Evolutionary conservation across 2,888 invertebrate genomes (phyloP).

Genomic region (Trissolcus japonicus): DNA sequence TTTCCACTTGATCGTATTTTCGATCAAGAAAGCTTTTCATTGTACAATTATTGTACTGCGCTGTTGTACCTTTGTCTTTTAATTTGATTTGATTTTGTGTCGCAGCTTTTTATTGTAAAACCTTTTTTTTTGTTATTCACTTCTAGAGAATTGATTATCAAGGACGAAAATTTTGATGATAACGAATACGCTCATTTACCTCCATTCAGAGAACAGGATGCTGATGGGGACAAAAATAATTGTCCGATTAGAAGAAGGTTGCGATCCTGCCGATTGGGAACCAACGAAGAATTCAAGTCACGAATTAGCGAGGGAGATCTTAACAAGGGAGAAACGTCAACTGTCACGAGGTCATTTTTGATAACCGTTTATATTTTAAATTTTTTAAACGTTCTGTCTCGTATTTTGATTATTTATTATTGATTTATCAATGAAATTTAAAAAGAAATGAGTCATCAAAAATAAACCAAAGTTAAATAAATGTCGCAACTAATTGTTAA

Average conservation of each 20-base stretch:
- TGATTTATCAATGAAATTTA: too few species aligned
- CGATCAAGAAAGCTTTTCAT: too few species aligned
- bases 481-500: too few species aligned
- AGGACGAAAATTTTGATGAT: slow-evolving; percentile 73
- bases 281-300: slow-evolving; percentile 69
- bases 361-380: too few species aligned
- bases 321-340: slow-evolving; percentile 71
- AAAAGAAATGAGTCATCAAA: too few species aligned
- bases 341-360: slow-evolving; percentile 73
- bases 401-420: too few species aligned
- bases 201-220: slow-evolving; percentile 73
- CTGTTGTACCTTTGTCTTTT: neutral
- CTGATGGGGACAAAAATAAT: slow-evolving; percentile 63
- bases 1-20: slow-evolving; percentile 2
- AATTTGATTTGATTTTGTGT: neutral
- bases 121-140: too few species aligned
- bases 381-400: too few species aligned
- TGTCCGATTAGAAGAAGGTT: slow-evolving; percentile 73
- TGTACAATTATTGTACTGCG: neutral
- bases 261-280: slow-evolving; percentile 74
- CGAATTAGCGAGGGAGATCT: slow-evolving; percentile 67
- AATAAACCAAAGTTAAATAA: too few species aligned
- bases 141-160: slow-evolving; percentile 62
- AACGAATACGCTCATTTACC: slow-evolving; percentile 76
- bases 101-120: too few species aligned